Evolutionary conservation across 1,140 invertebrate species (phyloP).

Genomic region (Nephila pilipes): DNA sequence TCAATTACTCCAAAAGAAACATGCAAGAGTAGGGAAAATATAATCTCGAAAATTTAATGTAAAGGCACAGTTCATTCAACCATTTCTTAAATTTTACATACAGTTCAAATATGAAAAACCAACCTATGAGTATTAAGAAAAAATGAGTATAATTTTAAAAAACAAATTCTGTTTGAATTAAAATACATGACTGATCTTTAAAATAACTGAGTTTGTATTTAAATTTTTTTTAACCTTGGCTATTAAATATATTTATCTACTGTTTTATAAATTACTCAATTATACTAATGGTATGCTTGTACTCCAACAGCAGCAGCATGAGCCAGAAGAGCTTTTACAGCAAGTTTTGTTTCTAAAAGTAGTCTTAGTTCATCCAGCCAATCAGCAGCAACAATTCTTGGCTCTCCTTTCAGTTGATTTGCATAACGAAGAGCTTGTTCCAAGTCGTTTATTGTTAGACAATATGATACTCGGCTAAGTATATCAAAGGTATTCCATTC

Average conservation of each 20-base stretch:
- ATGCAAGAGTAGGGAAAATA: background rate
- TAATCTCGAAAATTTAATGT: background rate
- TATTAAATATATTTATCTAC: background rate
- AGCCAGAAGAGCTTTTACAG: slow-evolving; percentile 91
- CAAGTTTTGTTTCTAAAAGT: slow-evolving; percentile 94
- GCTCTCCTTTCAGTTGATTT: slow-evolving; percentile 92
- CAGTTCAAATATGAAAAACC: background rate
- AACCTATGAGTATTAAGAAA: background rate
- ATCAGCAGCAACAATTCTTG: slow-evolving; percentile 89
- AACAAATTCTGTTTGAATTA: background rate
- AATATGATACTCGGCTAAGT: slow-evolving; percentile 91
- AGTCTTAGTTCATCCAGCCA: slow-evolving; percentile 93
- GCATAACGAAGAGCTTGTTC: slow-evolving; percentile 92
- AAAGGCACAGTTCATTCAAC: background rate
- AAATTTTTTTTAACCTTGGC: background rate
- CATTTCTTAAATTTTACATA: background rate
- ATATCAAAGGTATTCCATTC: slow-evolving; percentile 92
- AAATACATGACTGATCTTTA: background rate
- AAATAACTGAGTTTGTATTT: background rate
- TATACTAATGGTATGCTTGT: slow-evolving; percentile 77
- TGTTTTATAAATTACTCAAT: background rate
- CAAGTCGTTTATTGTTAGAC: slow-evolving; percentile 92
- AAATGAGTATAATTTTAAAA: background rate
- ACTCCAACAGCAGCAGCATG: slow-evolving; percentile 85
- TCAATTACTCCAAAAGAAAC: background rate